Conservation (phyloP, 2,888 invertebrate species). For the Temnothorax rugatulus region DNA sequence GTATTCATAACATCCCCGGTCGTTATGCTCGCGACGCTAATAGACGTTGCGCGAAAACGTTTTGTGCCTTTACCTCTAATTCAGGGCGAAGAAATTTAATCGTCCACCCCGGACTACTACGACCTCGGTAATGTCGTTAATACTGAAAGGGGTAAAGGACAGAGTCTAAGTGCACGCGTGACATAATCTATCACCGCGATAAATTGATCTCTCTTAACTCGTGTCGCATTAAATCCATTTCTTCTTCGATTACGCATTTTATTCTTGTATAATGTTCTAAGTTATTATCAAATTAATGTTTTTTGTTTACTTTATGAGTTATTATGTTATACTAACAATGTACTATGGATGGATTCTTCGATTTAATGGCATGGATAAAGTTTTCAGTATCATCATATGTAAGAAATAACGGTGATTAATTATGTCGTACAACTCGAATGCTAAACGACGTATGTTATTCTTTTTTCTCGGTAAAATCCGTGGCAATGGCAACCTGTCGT, state of each 20-base stretch:
- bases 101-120: constrained; percentile 40
- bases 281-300: background rate
- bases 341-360: background rate
- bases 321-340: background rate
- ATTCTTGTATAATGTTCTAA: background rate
- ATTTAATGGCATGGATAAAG: background rate
- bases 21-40: constrained; percentile 32
- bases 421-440: background rate
- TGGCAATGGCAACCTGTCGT: constrained; percentile 48
- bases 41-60: constrained; percentile 29
- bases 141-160: constrained; percentile 71
- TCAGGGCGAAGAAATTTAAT: constrained; percentile 68
- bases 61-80: constrained; percentile 32
- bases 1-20: constrained; percentile 14
- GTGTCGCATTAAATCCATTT: constrained; percentile 35
- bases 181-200: constrained; percentile 67
- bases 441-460: background rate
- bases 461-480: constrained; percentile 14
- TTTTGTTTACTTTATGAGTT: background rate
- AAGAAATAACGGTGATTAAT: background rate
- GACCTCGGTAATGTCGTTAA: constrained; percentile 67
- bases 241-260: background rate
- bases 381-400: background rate
- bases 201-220: constrained; percentile 43
- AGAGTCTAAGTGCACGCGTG: constrained; percentile 71